Conservation (phyloP, 2,888 invertebrate genomes). For the Lamellibrachia satsuma region DNA sequence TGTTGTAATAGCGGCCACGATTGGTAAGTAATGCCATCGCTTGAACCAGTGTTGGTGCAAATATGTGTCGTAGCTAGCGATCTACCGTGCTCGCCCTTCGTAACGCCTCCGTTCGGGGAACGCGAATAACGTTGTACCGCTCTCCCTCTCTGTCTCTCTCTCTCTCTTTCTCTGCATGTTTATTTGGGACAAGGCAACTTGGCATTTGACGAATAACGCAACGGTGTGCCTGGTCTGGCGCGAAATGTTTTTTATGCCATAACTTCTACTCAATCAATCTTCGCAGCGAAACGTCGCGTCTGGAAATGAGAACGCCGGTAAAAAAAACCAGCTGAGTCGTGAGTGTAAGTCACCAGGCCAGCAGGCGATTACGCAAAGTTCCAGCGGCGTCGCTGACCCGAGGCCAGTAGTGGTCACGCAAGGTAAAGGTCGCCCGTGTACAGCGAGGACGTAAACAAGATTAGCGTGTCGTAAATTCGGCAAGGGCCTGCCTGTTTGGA, state of each 20-base stretch:
- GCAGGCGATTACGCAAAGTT: not conserved
- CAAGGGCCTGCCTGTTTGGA: constrained; percentile 6
- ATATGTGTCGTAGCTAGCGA: not conserved
- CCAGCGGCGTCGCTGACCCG: constrained; percentile 17
- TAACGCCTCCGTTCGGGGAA: not conserved
- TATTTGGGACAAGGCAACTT: constrained; percentile 17
- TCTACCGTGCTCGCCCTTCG: not conserved
- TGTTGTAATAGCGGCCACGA: not conserved
- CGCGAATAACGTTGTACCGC: not conserved
- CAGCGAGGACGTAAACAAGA: constrained; percentile 1
- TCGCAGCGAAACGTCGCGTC: not conserved
- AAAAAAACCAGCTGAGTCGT: not conserved
- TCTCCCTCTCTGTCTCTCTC: not conserved
- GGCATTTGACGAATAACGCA: not conserved
- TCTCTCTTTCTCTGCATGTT: not conserved
- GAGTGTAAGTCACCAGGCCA: not conserved
- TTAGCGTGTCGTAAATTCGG: constrained; percentile 17
- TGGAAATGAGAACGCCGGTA: not conserved
- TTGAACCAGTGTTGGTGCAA: not conserved
- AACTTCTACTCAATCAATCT: constrained; percentile 3
- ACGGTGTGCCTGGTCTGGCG: not conserved
- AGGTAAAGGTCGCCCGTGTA: constrained; percentile 4
- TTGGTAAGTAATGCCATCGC: not conserved
- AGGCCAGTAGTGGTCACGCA: constrained; percentile 17
- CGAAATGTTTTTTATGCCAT: not conserved